Evolutionary conservation across 1,140 invertebrate genomes (phyloP).

Genomic region (Drosophila dunni): DNA sequence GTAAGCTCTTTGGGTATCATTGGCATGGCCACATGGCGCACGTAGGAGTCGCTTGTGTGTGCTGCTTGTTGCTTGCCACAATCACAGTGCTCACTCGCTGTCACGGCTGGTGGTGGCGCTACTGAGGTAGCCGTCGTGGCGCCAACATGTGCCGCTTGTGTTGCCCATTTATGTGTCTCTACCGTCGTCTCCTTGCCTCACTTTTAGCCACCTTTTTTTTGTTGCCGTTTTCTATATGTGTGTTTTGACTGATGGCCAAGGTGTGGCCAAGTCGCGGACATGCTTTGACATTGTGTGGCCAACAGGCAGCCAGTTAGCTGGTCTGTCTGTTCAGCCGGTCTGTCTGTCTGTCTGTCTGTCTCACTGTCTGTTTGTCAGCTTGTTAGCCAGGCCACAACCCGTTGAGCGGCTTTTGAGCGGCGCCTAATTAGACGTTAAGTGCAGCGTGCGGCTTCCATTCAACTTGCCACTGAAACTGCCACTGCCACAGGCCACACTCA

Average conservation of each 20-base stretch:
- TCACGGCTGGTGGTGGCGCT: constrained; percentile 75
- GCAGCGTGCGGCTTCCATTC: constrained; percentile 56
- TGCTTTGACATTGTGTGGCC: constrained; percentile 67
- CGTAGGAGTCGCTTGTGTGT: constrained; percentile 69
- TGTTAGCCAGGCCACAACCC: constrained; percentile 32
- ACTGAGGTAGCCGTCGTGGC: constrained; percentile 71
- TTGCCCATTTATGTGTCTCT: constrained; percentile 46
- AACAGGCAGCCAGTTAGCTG: neutral
- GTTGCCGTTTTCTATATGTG: constrained; percentile 22
- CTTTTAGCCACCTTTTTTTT: constrained; percentile 6
- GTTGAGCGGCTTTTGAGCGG: constrained; percentile 75
- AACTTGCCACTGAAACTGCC: constrained; percentile 33
- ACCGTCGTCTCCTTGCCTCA: constrained; percentile 10
- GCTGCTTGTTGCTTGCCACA: constrained; percentile 35
- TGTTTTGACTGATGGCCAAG: constrained; percentile 66
- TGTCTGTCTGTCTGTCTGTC: neutral
- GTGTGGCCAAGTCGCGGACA: constrained; percentile 62
- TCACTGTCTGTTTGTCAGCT: neutral
- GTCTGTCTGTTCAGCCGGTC: neutral
- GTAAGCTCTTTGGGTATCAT: constrained; percentile 65
- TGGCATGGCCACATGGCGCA: constrained; percentile 47
- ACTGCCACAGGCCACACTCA: constrained; percentile 5
- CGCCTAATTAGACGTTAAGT: constrained; percentile 79
- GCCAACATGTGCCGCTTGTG: constrained; percentile 57
- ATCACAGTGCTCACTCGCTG: constrained; percentile 43